These are phyloP conservation scores for Mythimna loreyi DNA, from an alignment of 2,888 invertebrate genomes.

Conservation along the genomic window DNA sequence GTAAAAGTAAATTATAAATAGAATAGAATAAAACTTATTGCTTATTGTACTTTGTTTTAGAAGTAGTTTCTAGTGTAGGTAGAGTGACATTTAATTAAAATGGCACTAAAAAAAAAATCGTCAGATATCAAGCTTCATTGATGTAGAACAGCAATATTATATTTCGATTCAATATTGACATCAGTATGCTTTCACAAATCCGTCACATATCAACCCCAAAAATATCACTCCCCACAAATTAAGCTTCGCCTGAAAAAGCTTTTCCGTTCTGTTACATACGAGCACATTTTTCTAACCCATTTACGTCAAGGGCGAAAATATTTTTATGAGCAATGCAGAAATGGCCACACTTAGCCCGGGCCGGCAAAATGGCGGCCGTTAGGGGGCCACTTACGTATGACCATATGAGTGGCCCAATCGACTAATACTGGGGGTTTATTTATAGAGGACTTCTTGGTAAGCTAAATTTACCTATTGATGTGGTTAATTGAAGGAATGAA, in stretches of 20 bases:
- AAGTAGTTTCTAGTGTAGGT: too few relatives aligned
- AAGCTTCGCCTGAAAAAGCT: slow-evolving; percentile 25
- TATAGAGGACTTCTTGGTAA: slow-evolving; percentile 36
- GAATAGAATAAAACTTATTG: too few relatives aligned
- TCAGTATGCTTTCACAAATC: neutral
- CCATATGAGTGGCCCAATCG: slow-evolving; percentile 41
- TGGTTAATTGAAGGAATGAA: slow-evolving; percentile 26
- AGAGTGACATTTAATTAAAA: too few relatives aligned
- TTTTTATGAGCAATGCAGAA: slow-evolving; percentile 54
- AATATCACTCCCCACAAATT: slow-evolving; percentile 22
- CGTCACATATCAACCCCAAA: slow-evolving; percentile 7
- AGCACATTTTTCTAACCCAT: slow-evolving; percentile 50
- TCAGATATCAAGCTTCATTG: too few relatives aligned
- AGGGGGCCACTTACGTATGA: slow-evolving; percentile 33
- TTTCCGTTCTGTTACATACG: slow-evolving; percentile 32
- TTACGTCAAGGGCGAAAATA: slow-evolving; percentile 44
- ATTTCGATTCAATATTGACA: too few relatives aligned
- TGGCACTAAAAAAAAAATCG: too few relatives aligned
- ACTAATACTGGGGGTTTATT: slow-evolving; percentile 43
- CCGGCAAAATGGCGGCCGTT: slow-evolving; percentile 28
- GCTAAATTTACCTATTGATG: slow-evolving; percentile 20
- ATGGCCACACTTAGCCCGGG: slow-evolving; percentile 37
- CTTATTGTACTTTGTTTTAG: too few relatives aligned
- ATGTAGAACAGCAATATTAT: too few relatives aligned
- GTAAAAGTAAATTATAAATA: too few relatives aligned